A percentile compares a stretch with the other conserved stretches of the same genome.
Evolutionary conservation across 1,140 invertebrate species (phyloP).

Genomic region (Meloidogyne exigua): DNA sequence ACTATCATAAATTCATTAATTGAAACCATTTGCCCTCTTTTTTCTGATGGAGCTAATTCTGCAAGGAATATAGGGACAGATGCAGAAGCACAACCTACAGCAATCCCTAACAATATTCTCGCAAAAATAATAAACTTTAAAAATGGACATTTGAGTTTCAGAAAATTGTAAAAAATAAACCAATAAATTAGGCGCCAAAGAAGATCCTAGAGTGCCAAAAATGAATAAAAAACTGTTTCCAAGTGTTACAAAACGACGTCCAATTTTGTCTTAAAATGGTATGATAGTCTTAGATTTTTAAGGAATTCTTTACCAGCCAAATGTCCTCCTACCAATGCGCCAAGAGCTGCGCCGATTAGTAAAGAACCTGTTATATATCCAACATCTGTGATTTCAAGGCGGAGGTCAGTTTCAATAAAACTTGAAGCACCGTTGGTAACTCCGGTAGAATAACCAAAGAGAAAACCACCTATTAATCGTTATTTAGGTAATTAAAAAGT

Average conservation of each 20-base stretch:
- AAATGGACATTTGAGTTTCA: neutral
- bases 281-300: neutral
- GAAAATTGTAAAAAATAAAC: slow-evolving; percentile 9
- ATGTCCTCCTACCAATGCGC: slow-evolving; percentile 9
- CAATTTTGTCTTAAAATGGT: slow-evolving; percentile 11
- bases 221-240: slow-evolving; percentile 10
- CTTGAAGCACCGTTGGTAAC: slow-evolving; percentile 14
- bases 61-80: slow-evolving; percentile 15
- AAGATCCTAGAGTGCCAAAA: slow-evolving; percentile 11
- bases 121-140: slow-evolving; percentile 13
- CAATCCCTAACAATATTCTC: slow-evolving; percentile 13
- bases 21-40: slow-evolving; percentile 19
- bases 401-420: slow-evolving; percentile 16
- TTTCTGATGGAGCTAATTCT: slow-evolving; percentile 15
- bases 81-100: slow-evolving; percentile 24
- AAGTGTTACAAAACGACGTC: slow-evolving; percentile 6
- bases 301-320: neutral
- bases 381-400: neutral
- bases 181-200: slow-evolving; percentile 8
- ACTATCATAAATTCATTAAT: slow-evolving; percentile 20
- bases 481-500: too few relatives aligned
- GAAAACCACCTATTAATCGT: neutral
- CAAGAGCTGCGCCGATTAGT: slow-evolving; percentile 22
- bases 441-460: slow-evolving; percentile 12
- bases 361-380: slow-evolving; percentile 16